Evolutionary conservation across 2,113 vertebrate species (phyloP).

Genomic region (Melanerpes aurifrons): DNA sequence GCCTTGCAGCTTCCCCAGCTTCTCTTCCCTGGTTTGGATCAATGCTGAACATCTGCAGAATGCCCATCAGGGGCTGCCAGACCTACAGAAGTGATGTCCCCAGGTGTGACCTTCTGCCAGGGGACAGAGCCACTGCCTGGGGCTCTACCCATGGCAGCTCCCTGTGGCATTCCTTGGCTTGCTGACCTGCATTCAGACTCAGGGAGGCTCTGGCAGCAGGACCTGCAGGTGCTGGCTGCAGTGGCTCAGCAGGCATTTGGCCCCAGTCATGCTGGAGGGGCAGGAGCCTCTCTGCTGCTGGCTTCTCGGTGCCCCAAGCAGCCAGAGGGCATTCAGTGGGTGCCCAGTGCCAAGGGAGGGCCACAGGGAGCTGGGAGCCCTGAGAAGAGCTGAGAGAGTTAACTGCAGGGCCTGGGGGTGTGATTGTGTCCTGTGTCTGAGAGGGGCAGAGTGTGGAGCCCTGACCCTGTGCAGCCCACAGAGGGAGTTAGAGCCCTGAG

Average conservation of each 20-base stretch:
- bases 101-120: neutral
- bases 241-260: neutral
- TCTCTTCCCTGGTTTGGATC: neutral
- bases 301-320: neutral
- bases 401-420: neutral
- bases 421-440: neutral
- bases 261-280: neutral
- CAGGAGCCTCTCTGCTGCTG: neutral
- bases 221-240: neutral
- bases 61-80: neutral
- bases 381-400: neutral
- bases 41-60: neutral
- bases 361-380: neutral
- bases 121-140: neutral
- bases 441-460: neutral
- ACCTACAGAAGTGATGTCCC: neutral
- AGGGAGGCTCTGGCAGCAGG: neutral
- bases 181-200: neutral
- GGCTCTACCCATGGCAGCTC: neutral
- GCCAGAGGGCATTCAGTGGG: neutral
- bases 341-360: neutral
- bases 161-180: accelerated
- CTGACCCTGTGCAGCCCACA: neutral
- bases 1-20: neutral
- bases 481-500: accelerated